Percentiles rank a stretch among this genome's conserved stretches.
Conservation (phyloP, 2,797 vertebrate genomes). For the Malurus splendens region DNA sequence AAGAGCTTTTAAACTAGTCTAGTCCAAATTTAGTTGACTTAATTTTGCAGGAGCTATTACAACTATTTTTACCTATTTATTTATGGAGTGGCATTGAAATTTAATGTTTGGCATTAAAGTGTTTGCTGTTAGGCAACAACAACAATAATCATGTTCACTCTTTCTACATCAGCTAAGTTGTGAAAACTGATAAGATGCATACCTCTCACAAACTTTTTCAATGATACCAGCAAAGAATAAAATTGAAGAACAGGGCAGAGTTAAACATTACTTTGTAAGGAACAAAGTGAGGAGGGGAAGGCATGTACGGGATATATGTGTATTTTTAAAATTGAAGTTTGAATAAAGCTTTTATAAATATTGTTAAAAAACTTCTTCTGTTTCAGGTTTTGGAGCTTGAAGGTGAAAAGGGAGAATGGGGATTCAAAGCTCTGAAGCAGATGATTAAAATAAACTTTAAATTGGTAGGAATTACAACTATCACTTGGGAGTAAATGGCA, state of each 20-base stretch:
- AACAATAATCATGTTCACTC: background rate
- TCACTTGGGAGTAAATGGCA: background rate
- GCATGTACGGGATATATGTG: background rate
- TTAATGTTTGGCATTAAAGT: background rate
- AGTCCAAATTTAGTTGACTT: background rate
- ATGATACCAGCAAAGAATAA: background rate
- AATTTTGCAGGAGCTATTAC: background rate
- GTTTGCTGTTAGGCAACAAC: background rate
- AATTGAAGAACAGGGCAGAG: background rate
- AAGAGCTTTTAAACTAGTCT: background rate
- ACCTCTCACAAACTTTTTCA: background rate
- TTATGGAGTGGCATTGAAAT: background rate
- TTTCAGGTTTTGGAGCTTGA: constrained; percentile 95
- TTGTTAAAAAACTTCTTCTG: background rate
- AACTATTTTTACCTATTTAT: background rate
- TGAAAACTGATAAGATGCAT: background rate
- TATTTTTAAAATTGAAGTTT: background rate
- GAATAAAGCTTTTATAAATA: background rate
- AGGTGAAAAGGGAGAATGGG: constrained; percentile 99
- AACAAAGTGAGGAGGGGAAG: accelerated
- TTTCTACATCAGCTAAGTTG: background rate
- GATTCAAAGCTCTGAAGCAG: constrained; percentile 98
- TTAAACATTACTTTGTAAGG: background rate
- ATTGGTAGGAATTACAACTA: constrained; percentile 78
- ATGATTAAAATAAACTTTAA: constrained; percentile 99